Evolutionary conservation across 1,140 invertebrate species (phyloP).

Genomic region (Hydropsyche tenuis): DNA sequence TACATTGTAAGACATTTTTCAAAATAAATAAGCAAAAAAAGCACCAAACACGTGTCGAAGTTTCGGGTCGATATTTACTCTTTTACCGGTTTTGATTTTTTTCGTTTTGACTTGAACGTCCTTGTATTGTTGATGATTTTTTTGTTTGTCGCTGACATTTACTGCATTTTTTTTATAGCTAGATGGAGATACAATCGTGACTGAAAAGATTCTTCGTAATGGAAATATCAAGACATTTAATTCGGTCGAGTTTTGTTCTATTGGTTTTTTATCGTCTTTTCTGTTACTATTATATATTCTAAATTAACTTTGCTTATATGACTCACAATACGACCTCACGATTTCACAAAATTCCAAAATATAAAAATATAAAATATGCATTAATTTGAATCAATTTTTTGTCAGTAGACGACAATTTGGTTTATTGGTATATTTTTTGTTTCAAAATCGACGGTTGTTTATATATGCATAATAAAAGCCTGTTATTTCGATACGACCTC

Average conservation of each 20-base stretch:
- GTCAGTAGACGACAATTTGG: not conserved
- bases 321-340: not conserved
- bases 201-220: conserved; percentile 25
- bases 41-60: conserved; percentile 9
- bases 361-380: too few relatives aligned
- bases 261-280: not conserved
- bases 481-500: conserved; percentile 8
- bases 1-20: too few relatives aligned
- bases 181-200: conserved; percentile 30
- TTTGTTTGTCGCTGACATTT: conserved; percentile 36
- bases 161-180: conserved; percentile 29
- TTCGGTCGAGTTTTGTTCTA: conserved; percentile 1
- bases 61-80: conserved; percentile 8
- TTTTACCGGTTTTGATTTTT: conserved; percentile 20
- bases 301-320: too few relatives aligned
- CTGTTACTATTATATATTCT: not conserved
- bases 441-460: not conserved
- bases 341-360: too few relatives aligned
- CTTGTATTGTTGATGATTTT: conserved; percentile 37
- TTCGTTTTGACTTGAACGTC: conserved; percentile 21
- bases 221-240: conserved; percentile 35
- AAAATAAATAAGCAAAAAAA: conserved; percentile 1
- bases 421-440: not conserved
- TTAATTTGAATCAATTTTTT: too few relatives aligned
- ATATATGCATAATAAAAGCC: conserved; percentile 8